phyloP scores from a whole-genome alignment of 1,140 invertebrate species.

The Physella acuta region DNA sequence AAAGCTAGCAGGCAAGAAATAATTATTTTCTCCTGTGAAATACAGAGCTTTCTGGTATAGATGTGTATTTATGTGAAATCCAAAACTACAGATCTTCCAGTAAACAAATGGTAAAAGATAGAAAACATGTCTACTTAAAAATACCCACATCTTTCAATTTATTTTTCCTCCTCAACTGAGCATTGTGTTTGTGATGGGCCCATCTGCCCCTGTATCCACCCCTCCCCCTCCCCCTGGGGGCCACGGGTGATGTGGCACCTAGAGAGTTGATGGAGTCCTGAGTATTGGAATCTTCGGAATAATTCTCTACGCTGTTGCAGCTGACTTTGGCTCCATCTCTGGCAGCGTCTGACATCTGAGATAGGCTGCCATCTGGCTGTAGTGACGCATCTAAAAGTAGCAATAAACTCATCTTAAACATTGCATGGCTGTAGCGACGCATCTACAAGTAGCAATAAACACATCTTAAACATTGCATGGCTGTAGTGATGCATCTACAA shows the following conservation, averaged over 20 bases:
- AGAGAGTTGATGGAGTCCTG: slow-evolving; percentile 43
- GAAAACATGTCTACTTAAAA: not conserved
- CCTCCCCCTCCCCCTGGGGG: slow-evolving; percentile 12
- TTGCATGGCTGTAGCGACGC: too few relatives aligned
- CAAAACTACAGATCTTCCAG: not conserved
- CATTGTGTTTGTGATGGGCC: slow-evolving; percentile 30
- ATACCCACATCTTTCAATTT: slow-evolving; percentile 63
- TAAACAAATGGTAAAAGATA: too few relatives aligned
- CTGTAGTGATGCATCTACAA: too few relatives aligned
- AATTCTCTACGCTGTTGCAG: slow-evolving; percentile 37
- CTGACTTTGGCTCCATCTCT: not conserved
- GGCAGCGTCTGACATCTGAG: not conserved
- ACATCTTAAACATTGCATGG: too few relatives aligned
- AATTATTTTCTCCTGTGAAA: too few relatives aligned
- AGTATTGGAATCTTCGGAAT: slow-evolving; percentile 54
- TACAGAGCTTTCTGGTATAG: too few relatives aligned
- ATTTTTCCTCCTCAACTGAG: slow-evolving; percentile 58
- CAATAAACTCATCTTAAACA: too few relatives aligned
- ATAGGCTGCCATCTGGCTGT: slow-evolving; percentile 19
- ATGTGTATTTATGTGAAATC: too few relatives aligned
- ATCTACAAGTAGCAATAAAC: too few relatives aligned
- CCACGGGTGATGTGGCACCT: slow-evolving; percentile 25
- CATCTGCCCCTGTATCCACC: slow-evolving; percentile 31
- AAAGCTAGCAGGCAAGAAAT: too few relatives aligned
- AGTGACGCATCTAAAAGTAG: slow-evolving; percentile 20